Conservation (phyloP, 2,888 invertebrate genomes). For the Notodonta ziczac region DNA sequence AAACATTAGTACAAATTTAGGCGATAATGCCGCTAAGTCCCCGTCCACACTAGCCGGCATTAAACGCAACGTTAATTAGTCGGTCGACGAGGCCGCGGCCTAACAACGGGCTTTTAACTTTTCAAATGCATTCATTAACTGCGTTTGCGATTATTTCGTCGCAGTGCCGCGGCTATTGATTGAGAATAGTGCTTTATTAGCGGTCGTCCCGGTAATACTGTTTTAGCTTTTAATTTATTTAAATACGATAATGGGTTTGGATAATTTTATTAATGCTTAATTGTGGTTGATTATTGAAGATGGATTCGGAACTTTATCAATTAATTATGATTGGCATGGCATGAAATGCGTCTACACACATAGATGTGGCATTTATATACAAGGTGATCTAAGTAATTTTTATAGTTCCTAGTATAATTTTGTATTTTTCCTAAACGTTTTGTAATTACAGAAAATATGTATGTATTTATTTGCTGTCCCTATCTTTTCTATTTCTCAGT, state of each 20-base stretch:
- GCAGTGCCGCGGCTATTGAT: slow-evolving; percentile 59
- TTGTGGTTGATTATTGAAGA: not conserved
- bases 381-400: too few species aligned
- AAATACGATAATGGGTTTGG: slow-evolving; percentile 34
- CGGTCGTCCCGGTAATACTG: slow-evolving; percentile 40
- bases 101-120: slow-evolving; percentile 78
- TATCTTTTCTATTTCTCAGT: too few species aligned
- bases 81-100: slow-evolving; percentile 60
- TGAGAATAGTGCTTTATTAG: slow-evolving; percentile 62
- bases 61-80: slow-evolving; percentile 75
- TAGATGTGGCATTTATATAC: too few species aligned
- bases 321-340: too few species aligned
- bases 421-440: too few species aligned
- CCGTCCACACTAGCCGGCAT: slow-evolving; percentile 66
- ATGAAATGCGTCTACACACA: too few species aligned
- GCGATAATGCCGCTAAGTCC: slow-evolving; percentile 81
- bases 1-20: slow-evolving; percentile 80
- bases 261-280: slow-evolving; percentile 16
- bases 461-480: too few species aligned
- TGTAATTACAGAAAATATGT: too few species aligned
- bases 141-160: slow-evolving; percentile 63
- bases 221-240: slow-evolving; percentile 54
- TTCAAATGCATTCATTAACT: slow-evolving; percentile 79
- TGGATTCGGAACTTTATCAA: not conserved
- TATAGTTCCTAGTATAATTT: too few species aligned